Evolutionary conservation across 2,113 vertebrate genomes (phyloP), one percentile per base, ranked within the genome.

Genomic region (Xiphorhynchus elegans): DNA sequence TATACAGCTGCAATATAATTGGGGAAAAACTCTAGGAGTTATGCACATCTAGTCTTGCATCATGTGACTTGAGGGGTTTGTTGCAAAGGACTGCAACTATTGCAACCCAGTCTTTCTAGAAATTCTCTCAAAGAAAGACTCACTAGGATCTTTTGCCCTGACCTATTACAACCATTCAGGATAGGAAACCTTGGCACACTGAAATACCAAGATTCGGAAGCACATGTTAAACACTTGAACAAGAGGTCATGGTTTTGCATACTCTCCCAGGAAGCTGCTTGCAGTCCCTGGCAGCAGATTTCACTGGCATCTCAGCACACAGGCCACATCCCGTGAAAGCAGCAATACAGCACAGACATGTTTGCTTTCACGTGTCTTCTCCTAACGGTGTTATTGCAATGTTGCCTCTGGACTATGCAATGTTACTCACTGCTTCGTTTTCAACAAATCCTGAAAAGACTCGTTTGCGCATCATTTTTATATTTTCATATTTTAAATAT

Each of bases 181-280:
- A 29, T 0, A 72, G 17, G 72, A 52, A 26, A 52, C 17, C 23
- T 3, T 0, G 15, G 44, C 1, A 7, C 1, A 1, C 9, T 19
- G 23, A 39, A 4, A 58, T 0, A 21, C 6, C 24, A 47, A 63
- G 66, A 76, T 21, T 55, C 1, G 2, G n/a, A 90, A 79, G 18
- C 0, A 0, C 23, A 15, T 0, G 0, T 63, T 82, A 44, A 78
- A 70, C 10, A 9, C 39, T 14, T 33, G 10, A 64, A 55, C 26
- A 64, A 50, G 17, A 63, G 60, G 19, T 13, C 53, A 63, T 0
- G 2, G 28, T 28, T 55, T 60, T n/a, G 18, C 9, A 13, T 47
- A 20, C 24, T 31, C 40, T 69, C 46, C 55, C 24, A 35, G 37
- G 62, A 18, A 2, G 11, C 24, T 77, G 50, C 42, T 40, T 49